Percentiles rank a stretch among this genome's conserved stretches.
These are phyloP conservation scores for Busseola fusca DNA, from an alignment of 2,888 invertebrate genomes.

Conservation along the genomic window DNA sequence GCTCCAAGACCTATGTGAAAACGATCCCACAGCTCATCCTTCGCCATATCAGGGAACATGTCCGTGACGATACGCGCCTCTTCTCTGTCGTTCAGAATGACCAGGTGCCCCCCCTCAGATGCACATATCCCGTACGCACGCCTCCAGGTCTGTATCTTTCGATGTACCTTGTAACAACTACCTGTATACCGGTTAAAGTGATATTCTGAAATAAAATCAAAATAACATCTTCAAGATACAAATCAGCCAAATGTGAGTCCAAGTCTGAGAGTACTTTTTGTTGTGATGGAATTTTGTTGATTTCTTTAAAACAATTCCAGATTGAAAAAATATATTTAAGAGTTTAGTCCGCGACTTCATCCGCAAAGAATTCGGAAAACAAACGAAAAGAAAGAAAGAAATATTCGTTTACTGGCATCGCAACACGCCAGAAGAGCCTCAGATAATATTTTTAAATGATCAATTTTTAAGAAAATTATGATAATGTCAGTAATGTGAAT, in stretches of 20 bases:
- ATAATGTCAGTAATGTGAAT: too few relatives aligned
- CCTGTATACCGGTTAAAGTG: slow-evolving; percentile 24
- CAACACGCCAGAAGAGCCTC: too few relatives aligned
- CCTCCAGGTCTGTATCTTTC: not conserved
- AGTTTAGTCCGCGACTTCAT: not conserved
- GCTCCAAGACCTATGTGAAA: slow-evolving; percentile 21
- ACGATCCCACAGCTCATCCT: slow-evolving; percentile 1
- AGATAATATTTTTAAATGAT: not conserved
- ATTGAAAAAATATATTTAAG: not conserved
- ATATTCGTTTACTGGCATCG: too few relatives aligned
- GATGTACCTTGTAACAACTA: slow-evolving; percentile 43
- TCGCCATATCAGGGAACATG: slow-evolving; percentile 13
- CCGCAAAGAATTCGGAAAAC: not conserved
- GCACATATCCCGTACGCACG: slow-evolving; percentile 28
- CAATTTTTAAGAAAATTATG: not conserved
- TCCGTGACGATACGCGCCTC: slow-evolving; percentile 29
- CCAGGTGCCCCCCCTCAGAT: slow-evolving; percentile 35
- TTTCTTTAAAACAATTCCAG: not conserved
- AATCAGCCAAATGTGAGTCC: not conserved
- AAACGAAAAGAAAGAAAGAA: not conserved
- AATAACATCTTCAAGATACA: not conserved
- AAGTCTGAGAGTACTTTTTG: not conserved
- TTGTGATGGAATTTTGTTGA: too few relatives aligned
- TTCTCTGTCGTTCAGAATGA: slow-evolving; percentile 31
- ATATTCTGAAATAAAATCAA: slow-evolving; percentile 31